Conservation (phyloP, 1,140 invertebrate species). For the silkworm (Bombyx mori) region DNA sequence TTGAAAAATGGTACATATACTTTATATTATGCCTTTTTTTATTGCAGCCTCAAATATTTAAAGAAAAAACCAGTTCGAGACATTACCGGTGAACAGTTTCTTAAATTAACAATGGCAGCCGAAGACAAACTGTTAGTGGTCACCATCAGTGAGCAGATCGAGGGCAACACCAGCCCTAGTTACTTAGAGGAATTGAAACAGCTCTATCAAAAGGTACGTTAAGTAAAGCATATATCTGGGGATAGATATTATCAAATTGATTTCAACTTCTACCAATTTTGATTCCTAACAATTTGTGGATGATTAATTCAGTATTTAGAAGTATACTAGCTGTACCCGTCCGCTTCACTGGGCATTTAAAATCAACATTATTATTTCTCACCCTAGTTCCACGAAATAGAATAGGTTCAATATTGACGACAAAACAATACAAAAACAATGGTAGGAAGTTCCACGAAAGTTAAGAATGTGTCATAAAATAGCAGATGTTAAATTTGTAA, state of each 20-base stretch:
- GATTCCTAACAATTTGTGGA: not conserved
- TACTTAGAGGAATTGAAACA: slow-evolving; percentile 95
- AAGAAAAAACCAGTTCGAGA: slow-evolving; percentile 95
- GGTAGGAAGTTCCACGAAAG: too few species aligned
- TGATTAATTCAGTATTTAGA: not conserved
- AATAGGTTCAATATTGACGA: too few species aligned
- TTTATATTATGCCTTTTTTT: slow-evolving; percentile 2
- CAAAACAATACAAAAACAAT: too few species aligned
- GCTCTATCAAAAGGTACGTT: slow-evolving; percentile 82
- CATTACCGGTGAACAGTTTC: slow-evolving; percentile 90
- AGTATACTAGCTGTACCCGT: not conserved
- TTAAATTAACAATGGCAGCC: slow-evolving; percentile 87
- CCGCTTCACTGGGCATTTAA: too few species aligned
- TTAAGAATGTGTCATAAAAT: too few species aligned
- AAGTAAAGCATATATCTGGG: not conserved
- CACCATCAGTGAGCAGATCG: slow-evolving; percentile 81
- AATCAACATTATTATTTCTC: not conserved
- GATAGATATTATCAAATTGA: not conserved
- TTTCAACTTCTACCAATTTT: too few species aligned
- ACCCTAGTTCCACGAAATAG: too few species aligned
- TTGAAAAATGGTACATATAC: not conserved
- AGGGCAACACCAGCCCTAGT: slow-evolving; percentile 80
- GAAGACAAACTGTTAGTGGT: slow-evolving; percentile 88
- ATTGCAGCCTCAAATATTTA: slow-evolving; percentile 88
- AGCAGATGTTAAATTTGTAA: too few species aligned